phyloP scores from a whole-genome alignment of 2,888 invertebrate species.

The Dyspetes luteomarginatus region DNA sequence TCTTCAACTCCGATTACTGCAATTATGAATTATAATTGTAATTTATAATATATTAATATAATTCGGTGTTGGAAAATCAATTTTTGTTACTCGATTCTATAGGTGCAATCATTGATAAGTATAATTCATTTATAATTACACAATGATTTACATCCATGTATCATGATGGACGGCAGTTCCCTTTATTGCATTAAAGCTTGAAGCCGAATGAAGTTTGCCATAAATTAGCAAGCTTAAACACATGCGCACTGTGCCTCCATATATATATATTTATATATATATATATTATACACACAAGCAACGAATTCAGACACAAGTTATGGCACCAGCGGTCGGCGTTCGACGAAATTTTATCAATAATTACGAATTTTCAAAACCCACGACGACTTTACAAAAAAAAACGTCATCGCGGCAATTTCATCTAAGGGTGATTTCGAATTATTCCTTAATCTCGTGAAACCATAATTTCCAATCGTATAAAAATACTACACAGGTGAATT shows the following conservation, averaged over 20 bases:
- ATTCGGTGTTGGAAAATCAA: too few species aligned
- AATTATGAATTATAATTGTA: too few species aligned
- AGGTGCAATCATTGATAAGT: too few species aligned
- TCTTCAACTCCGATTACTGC: too few species aligned
- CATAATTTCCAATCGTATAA: background rate
- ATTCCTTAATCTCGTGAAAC: background rate
- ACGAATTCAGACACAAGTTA: constrained; percentile 9
- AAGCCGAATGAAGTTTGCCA: too few species aligned
- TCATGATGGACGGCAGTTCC: too few species aligned
- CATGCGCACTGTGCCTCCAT: background rate
- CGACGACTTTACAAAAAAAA: background rate
- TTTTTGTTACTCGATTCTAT: too few species aligned
- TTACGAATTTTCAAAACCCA: constrained; percentile 22
- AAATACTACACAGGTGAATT: background rate
- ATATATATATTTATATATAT: background rate
- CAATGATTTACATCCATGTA: too few species aligned
- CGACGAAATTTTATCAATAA: constrained; percentile 22
- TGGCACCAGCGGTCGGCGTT: constrained; percentile 43
- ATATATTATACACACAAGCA: background rate
- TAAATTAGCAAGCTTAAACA: background rate
- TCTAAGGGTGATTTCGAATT: background rate
- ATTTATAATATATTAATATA: too few species aligned
- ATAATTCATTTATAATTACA: too few species aligned
- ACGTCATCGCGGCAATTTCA: background rate
- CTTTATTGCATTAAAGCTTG: too few species aligned